These are phyloP conservation scores for Pilophorus perplexus DNA, from an alignment of 2,888 invertebrate species.

Conservation along the genomic window DNA sequence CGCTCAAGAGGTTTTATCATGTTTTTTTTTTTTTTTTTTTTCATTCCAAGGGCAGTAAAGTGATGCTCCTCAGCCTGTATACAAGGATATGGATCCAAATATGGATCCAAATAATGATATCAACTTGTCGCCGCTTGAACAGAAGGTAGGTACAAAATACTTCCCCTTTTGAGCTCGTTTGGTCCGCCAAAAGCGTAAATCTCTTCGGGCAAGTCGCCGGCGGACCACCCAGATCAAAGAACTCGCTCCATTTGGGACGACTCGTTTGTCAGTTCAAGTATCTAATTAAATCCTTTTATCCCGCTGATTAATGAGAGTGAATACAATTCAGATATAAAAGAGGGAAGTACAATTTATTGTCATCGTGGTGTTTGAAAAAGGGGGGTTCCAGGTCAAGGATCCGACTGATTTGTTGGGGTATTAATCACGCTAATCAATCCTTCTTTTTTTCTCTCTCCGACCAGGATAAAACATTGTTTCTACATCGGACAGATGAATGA, in stretches of 20 bases:
- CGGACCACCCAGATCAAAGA: conserved; percentile 30
- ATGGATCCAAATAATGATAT: no score
- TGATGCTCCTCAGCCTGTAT: no score
- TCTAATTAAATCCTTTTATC: conserved; percentile 39
- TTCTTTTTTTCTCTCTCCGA: neutral
- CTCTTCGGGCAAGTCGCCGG: neutral
- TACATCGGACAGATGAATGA: conserved; percentile 36
- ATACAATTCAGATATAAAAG: neutral
- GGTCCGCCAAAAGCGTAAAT: neutral
- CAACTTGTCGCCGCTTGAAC: no score
- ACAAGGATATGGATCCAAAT: no score
- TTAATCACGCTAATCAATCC: conserved; percentile 37
- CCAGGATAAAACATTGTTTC: conserved; percentile 31
- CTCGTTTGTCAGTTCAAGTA: conserved; percentile 34
- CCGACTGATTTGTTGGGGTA: conserved; percentile 26
- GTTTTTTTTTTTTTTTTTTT: no score
- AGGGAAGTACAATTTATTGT: conserved; percentile 23
- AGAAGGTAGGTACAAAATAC: no score
- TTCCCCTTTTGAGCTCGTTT: no score
- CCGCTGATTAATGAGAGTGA: conserved; percentile 30
- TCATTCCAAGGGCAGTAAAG: no score
- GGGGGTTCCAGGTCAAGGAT: conserved; percentile 35
- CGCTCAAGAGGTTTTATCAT: no score
- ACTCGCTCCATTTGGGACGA: conserved; percentile 19
- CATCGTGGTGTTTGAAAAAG: conserved; percentile 8